Evolutionary conservation across 2,888 invertebrate species (phyloP).

Genomic region (Nymphalis polychloros): DNA sequence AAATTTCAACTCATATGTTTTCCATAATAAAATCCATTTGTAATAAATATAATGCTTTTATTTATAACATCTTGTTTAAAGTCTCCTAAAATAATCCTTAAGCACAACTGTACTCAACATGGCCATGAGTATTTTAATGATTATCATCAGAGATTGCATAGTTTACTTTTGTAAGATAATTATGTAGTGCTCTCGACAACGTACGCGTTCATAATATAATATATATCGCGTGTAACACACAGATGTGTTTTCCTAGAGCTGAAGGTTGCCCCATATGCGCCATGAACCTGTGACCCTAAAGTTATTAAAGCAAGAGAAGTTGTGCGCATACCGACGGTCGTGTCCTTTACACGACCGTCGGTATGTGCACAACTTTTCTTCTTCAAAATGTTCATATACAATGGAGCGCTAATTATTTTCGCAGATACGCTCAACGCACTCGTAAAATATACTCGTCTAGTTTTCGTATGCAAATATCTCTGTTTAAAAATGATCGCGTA

Average conservation of each 20-base stretch:
- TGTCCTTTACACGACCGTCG: too few relatives aligned
- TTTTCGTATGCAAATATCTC: slow-evolving; percentile 8
- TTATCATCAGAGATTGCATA: too few relatives aligned
- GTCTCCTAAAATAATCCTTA: too few relatives aligned
- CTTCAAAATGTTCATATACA: slow-evolving; percentile 44
- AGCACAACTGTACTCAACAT: too few relatives aligned
- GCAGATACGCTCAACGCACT: slow-evolving; percentile 26
- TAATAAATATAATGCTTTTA: too few relatives aligned
- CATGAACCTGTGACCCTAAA: slow-evolving; percentile 55
- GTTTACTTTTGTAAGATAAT: too few relatives aligned
- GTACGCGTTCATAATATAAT: neutral
- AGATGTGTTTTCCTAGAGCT: slow-evolving; percentile 43
- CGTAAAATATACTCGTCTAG: slow-evolving; percentile 26
- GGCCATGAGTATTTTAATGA: too few relatives aligned
- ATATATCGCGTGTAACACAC: neutral
- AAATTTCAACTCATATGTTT: neutral
- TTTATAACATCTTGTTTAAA: too few relatives aligned
- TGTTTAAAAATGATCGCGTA: slow-evolving; percentile 51
- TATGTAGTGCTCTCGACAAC: neutral
- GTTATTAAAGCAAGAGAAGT: slow-evolving; percentile 43
- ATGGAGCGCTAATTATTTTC: slow-evolving; percentile 33
- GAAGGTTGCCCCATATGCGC: slow-evolving; percentile 48
- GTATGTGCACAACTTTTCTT: too few relatives aligned
- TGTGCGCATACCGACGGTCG: slow-evolving; percentile 42
- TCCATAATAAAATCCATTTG: too few relatives aligned